Evolutionary conservation across 1,140 invertebrate species (phyloP), one percentile per base, ranked within the genome.

Genomic region (Drosophila subpulchrella): DNA sequence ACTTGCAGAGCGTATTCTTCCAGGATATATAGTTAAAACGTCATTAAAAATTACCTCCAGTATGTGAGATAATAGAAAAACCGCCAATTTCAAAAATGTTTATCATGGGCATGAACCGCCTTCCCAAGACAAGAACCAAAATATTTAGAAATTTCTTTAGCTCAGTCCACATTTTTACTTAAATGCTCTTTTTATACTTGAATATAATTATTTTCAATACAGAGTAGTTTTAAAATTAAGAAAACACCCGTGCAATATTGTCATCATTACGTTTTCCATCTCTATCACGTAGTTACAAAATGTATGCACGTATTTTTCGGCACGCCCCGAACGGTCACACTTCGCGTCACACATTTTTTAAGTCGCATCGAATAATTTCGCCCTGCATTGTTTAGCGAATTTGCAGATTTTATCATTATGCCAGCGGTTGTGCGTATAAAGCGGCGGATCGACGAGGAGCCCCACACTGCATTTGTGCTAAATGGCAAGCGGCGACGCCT

Each of bases 391-490:
- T 56, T 57, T 46, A 15, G 24, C 13, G 10, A 11, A 34, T 71
- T 71, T 39, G 8, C 11, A 7, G 8, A 55, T 7, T 34, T 56
- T 39, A n/a, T 7, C 10, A 91, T 78, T 72, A 95, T 95, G 94
- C 92, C 94, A 15, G 93, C 94, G 10, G 92, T 95, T 61, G 92
- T 95, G 53, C 92, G 94, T 51, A 93, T 95, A 12, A 95, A 95
- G 85, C 92, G 94, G 6, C 92, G 92, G 74, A 93, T 93, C 38
- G 93, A 94, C 30, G 94, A 94, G 56, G 94, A 94, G 63, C 94
- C 94, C 1, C 89, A 92, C 54, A 92, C 93, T 72, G 92, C 94
- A 12, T 91, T 95, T 53, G 78, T 94, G 42, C 83, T 95, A 17
- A 93, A 93, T 56, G 94, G 94, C 71, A 95, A 95, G 85, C 91